Evolutionary conservation across 2,797 vertebrate genomes (phyloP).

Genomic region (Carcharodon carcharias): DNA sequence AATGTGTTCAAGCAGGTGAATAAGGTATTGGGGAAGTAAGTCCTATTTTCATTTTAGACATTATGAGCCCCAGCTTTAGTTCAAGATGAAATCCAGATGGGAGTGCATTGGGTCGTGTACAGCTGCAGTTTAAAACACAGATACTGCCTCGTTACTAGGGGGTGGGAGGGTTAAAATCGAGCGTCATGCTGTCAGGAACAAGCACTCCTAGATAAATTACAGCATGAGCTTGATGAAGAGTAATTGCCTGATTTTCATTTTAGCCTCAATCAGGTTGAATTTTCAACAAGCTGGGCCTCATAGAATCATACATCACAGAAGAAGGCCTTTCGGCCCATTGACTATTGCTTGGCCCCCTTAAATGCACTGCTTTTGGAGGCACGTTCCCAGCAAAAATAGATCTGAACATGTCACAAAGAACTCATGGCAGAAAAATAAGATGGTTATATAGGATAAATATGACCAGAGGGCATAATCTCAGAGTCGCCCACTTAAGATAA

Average conservation of each 20-base stretch:
- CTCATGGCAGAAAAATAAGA: no score
- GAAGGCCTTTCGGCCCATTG: not conserved
- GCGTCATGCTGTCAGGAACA: not conserved
- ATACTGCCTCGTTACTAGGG: not conserved
- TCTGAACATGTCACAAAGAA: no score
- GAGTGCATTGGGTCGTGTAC: not conserved
- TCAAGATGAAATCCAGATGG: not conserved
- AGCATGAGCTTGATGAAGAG: not conserved
- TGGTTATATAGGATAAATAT: no score
- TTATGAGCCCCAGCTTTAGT: not conserved
- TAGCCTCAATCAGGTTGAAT: not conserved
- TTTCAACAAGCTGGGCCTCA: not conserved
- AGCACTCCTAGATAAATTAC: not conserved
- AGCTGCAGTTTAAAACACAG: not conserved
- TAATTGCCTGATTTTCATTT: not conserved
- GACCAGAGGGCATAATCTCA: no score
- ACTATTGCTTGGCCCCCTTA: not conserved
- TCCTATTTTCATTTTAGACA: not conserved
- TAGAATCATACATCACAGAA: not conserved
- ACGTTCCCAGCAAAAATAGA: no score
- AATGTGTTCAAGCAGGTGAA: not conserved
- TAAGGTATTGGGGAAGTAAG: not conserved
- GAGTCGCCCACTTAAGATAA: no score
- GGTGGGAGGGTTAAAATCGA: not conserved
- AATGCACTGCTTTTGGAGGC: not conserved